These are phyloP conservation scores for Spatulosminthurus flaviceps DNA, from an alignment of 2,888 invertebrate species.

Conservation along the genomic window DNA sequence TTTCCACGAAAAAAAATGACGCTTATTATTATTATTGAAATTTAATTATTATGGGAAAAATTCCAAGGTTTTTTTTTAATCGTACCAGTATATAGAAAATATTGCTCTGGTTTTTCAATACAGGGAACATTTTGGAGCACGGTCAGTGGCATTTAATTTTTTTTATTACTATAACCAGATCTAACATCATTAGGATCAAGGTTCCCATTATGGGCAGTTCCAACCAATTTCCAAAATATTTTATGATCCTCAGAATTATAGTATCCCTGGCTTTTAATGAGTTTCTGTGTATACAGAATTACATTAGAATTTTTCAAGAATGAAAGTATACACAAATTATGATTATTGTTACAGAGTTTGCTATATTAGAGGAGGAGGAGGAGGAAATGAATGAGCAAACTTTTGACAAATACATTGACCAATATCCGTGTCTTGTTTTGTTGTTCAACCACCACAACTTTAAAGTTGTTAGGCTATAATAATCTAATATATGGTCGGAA, in stretches of 20 bases:
- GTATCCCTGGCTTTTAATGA: too few species aligned
- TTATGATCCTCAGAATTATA: not conserved
- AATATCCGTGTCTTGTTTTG: not conserved
- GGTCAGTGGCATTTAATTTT: not conserved
- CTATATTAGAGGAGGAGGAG: too few species aligned
- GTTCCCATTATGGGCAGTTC: slow-evolving; percentile 1
- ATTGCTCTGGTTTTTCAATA: not conserved
- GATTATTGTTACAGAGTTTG: slow-evolving; percentile 2
- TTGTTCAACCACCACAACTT: not conserved
- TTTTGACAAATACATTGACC: slow-evolving; percentile 13
- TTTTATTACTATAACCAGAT: too few species aligned
- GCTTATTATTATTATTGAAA: too few species aligned
- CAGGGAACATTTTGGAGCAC: not conserved
- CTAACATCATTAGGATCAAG: not conserved
- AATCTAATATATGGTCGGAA: not conserved
- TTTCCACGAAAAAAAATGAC: too few species aligned
- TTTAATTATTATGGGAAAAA: too few species aligned
- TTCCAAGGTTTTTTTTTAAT: too few species aligned
- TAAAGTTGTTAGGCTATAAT: slow-evolving; percentile 9
- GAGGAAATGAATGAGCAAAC: not conserved
- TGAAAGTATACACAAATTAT: not conserved
- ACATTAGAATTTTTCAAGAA: not conserved
- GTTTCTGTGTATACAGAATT: not conserved
- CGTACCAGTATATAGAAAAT: not conserved
- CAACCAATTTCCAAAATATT: not conserved